These are phyloP conservation scores for Plebejus anna DNA, from an alignment of 2,888 invertebrate species.

Conservation along the genomic window DNA sequence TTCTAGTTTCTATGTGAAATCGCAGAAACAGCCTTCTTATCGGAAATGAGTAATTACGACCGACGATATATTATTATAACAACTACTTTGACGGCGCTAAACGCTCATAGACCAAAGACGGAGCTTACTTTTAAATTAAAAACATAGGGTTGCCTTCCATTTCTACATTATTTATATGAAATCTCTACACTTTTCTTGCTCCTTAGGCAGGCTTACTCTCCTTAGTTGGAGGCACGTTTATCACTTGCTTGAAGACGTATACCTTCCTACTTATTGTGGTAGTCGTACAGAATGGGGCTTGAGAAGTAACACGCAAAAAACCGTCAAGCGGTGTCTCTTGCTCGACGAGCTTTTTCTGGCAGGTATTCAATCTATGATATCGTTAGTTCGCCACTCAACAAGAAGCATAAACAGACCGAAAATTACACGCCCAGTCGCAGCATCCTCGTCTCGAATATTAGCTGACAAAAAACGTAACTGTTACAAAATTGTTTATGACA, in stretches of 20 bases:
- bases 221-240: not conserved
- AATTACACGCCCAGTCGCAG: conserved; percentile 1
- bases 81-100: conserved; percentile 8
- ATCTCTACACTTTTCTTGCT: not conserved
- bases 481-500: conserved; percentile 19
- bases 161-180: not conserved
- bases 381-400: not conserved
- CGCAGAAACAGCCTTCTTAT: conserved; percentile 28
- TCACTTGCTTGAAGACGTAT: not conserved
- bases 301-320: not conserved
- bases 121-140: not conserved
- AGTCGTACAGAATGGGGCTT: not conserved
- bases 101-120: conserved; percentile 8
- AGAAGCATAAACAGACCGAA: conserved; percentile 1
- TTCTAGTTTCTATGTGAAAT: conserved; percentile 35
- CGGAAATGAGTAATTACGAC: conserved; percentile 23
- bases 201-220: not conserved
- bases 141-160: not conserved
- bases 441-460: conserved; percentile 17
- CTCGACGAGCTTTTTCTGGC: not conserved
- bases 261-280: not conserved
- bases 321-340: not conserved
- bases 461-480: conserved; percentile 13
- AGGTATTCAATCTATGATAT: conserved; percentile 15
- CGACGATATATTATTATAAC: not conserved